Percentiles rank a stretch among this genome's conserved stretches.
Evolutionary conservation across 2,113 vertebrate species (phyloP).

Genomic region (Tragulus kanchil): DNA sequence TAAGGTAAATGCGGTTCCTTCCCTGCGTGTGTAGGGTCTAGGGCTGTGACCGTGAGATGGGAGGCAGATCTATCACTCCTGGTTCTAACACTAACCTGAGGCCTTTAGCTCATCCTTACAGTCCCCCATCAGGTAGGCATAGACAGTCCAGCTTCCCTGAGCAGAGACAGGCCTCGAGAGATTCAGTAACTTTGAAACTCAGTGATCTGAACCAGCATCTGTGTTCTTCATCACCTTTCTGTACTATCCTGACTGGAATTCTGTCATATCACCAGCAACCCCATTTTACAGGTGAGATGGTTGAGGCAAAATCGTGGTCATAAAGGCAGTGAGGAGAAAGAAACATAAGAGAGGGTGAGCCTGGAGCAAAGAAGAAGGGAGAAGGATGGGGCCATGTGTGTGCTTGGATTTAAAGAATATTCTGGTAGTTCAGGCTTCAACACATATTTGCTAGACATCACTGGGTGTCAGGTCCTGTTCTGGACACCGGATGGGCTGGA

Average conservation of each 20-base stretch:
- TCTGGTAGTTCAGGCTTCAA: background rate
- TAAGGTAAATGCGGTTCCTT: background rate
- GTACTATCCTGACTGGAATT: background rate
- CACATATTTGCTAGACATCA: background rate
- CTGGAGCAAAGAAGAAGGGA: background rate
- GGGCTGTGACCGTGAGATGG: no score
- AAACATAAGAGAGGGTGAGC: background rate
- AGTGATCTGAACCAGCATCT: background rate
- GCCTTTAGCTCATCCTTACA: no score
- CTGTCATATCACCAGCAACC: no score
- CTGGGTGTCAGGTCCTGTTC: background rate
- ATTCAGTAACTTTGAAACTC: background rate
- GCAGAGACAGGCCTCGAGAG: background rate
- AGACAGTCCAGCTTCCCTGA: background rate
- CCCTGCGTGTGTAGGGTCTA: fast-evolving
- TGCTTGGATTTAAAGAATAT: background rate
- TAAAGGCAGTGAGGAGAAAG: background rate
- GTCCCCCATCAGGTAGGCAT: fast-evolving
- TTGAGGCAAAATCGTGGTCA: background rate
- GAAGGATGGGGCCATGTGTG: background rate
- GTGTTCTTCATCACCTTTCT: background rate
- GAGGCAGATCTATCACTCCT: background rate
- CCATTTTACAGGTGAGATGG: background rate
- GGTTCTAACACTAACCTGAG: fast-evolving
- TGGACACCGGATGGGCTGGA: background rate